Evolutionary conservation across 2,888 invertebrate species (phyloP).

Genomic region (Bombylius discolor): DNA sequence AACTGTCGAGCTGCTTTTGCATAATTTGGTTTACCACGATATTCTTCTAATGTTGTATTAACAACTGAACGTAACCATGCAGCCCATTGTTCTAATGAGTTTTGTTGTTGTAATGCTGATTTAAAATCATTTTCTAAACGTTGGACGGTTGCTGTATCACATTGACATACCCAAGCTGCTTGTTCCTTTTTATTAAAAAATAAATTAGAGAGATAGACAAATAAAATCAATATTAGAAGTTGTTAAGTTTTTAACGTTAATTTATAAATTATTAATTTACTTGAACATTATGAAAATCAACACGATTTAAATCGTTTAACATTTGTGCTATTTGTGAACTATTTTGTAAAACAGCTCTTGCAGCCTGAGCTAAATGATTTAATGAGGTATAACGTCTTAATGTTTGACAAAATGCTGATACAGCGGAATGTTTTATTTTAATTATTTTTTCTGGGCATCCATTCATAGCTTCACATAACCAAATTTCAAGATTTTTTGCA

Average conservation of each 20-base stretch:
- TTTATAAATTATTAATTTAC: slow-evolving; percentile 32
- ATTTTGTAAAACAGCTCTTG: slow-evolving; percentile 90
- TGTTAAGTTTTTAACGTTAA: no score
- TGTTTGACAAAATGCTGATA: slow-evolving; percentile 87
- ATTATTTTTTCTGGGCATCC: slow-evolving; percentile 73
- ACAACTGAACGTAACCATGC: slow-evolving; percentile 93
- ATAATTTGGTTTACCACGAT: slow-evolving; percentile 71
- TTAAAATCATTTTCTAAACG: slow-evolving; percentile 87
- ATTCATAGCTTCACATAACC: slow-evolving; percentile 71
- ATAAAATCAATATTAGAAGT: no score
- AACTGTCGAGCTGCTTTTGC: slow-evolving; percentile 81
- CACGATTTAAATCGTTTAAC: slow-evolving; percentile 90
- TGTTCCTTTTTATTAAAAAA: slow-evolving; percentile 37
- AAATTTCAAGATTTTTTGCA: slow-evolving; percentile 83
- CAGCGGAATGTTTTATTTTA: slow-evolving; percentile 70
- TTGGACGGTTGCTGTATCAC: slow-evolving; percentile 67
- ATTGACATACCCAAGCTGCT: slow-evolving; percentile 97
- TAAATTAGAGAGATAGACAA: not conserved
- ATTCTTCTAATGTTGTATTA: slow-evolving; percentile 73
- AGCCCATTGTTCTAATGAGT: slow-evolving; percentile 94
- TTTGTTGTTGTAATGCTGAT: slow-evolving; percentile 81
- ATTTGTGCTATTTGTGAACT: slow-evolving; percentile 91
- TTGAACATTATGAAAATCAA: slow-evolving; percentile 96
- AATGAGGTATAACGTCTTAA: slow-evolving; percentile 90
- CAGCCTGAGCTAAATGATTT: slow-evolving; percentile 81